phyloP scores from a whole-genome alignment of 2,888 invertebrate species.

The Acheta domesticus region DNA sequence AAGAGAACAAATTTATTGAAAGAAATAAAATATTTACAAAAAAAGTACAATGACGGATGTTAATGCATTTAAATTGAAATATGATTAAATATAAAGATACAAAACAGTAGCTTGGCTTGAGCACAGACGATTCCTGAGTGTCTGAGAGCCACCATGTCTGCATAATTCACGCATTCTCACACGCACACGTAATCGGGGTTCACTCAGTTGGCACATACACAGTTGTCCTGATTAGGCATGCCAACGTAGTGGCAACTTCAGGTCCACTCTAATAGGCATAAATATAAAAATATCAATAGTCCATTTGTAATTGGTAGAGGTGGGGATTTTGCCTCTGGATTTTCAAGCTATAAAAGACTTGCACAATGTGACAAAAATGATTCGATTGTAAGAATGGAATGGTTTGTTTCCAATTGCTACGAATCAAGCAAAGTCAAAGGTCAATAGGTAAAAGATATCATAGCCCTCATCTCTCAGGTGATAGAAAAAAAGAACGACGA shows the following conservation, averaged over 20 bases:
- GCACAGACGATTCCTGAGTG: background rate
- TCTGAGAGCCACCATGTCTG: background rate
- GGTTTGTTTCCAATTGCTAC: too few relatives aligned
- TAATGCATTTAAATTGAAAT: background rate
- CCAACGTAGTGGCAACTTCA: background rate
- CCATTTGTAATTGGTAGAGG: background rate
- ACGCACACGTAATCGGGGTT: background rate
- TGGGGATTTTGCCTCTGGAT: background rate
- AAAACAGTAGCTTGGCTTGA: background rate
- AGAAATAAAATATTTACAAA: too few relatives aligned
- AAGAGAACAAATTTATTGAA: too few relatives aligned
- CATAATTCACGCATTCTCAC: background rate
- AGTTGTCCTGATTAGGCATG: background rate
- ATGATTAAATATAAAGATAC: conserved; percentile 18
- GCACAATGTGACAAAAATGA: background rate
- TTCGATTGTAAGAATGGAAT: too few relatives aligned
- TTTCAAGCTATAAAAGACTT: background rate
- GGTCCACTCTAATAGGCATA: background rate
- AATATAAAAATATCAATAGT: background rate
- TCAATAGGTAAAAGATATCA: too few relatives aligned
- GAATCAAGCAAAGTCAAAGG: too few relatives aligned
- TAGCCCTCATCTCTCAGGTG: too few relatives aligned
- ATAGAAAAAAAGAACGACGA: too few relatives aligned
- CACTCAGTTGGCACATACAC: conserved; percentile 6
- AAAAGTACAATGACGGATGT: too few relatives aligned